Evolutionary conservation across 1,140 invertebrate species (phyloP), one percentile per base, ranked within the genome.

Genomic region (Luehdorfia chinensis): DNA sequence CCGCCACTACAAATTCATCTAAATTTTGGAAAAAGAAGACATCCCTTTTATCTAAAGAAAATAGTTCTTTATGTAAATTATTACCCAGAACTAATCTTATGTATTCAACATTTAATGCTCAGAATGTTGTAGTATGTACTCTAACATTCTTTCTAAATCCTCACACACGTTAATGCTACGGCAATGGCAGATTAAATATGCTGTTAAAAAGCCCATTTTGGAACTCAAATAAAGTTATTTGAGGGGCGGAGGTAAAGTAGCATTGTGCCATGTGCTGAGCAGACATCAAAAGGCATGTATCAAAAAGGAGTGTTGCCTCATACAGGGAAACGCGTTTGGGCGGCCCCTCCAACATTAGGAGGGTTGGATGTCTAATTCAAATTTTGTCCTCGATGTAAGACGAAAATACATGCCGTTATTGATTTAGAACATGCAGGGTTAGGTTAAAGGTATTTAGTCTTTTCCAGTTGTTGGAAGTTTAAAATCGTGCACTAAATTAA

Each of bases 221-320:
- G 59, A 59, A 66, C 48, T 59, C 56, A 71, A 75, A 73, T 63
- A 59, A 75, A 63, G 64, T 66, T 71, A 70, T 77, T 78, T 66
- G 63, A 67, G 62, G 64, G 70, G 58, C 50, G 70, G 63, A 64
- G 60, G 68, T 63, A 71, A 74, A 74, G 66, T 70, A 65, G 63
- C 64, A 81, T 81, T 81, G 66, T 75, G 63, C 51, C 53, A 54
- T 54, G 66, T 71, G 52, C 58, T 63, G 59, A 67, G 64, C 66
- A 79, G 67, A 76, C 76, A 76, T 85, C 79, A 84, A 85, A 85
- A 84, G 77, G 55, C 70, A 61, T 70, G 58, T 74, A 78, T 85
- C 75, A 84, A 85, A 81, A 71, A 74, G 52, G 71, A 75, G 75
- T 79, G 71, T 74, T 72, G 71, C 65, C 66, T 67, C 59, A 73